A percentile compares a stretch with the other conserved stretches of the same genome.
phyloP scores from a whole-genome alignment of 2,113 vertebrate genomes.

The Megalops atlanticus region DNA sequence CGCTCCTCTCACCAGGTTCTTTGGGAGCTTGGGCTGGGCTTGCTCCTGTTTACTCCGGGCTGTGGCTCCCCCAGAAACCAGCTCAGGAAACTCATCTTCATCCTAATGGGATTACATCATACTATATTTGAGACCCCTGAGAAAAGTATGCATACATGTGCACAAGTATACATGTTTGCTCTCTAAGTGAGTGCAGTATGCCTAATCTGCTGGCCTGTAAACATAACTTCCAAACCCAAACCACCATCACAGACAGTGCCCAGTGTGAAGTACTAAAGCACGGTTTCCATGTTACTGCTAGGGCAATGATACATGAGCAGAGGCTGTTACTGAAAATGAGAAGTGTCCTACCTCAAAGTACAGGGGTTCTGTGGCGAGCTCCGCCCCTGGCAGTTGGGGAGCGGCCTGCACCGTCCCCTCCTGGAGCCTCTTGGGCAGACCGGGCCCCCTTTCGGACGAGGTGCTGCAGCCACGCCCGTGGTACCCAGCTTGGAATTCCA shows the following conservation, averaged over 20 bases:
- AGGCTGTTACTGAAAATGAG: not conserved
- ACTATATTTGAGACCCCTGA: not conserved
- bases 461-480: conserved; percentile 74
- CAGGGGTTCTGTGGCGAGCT: conserved; percentile 80
- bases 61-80: conserved; percentile 73
- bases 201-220: too few species aligned
- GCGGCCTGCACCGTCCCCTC: conserved; percentile 62
- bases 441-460: conserved; percentile 73
- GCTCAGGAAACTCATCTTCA: conserved; percentile 90
- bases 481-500: conserved; percentile 64
- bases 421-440: conserved; percentile 68
- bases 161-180: too few species aligned
- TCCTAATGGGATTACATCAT: conserved; percentile 66
- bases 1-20: conserved; percentile 78
- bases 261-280: not conserved
- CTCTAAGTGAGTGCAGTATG: too few species aligned
- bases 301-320: too few species aligned
- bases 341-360: conserved; percentile 85
- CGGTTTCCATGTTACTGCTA: too few species aligned
- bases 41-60: conserved; percentile 77
- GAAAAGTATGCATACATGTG: too few species aligned
- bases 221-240: not conserved
- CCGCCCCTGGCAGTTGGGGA: conserved; percentile 60
- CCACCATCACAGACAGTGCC: not conserved
- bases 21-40: conserved; percentile 81